A percentile compares a stretch with the other conserved stretches of the same genome.
Evolutionary conservation across 2,797 vertebrate genomes (phyloP).

Genomic region (Holocentrus rufus): DNA sequence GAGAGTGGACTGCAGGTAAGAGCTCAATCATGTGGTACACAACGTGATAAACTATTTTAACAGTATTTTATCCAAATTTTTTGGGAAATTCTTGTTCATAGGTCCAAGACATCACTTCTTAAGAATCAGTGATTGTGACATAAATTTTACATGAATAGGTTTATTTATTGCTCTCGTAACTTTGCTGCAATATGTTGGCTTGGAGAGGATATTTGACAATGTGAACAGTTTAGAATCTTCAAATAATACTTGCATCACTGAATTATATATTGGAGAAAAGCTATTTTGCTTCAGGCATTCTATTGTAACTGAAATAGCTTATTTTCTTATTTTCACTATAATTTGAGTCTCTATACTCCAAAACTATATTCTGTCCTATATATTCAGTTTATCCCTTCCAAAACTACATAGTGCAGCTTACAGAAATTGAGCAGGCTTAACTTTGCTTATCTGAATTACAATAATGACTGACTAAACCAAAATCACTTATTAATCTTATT

Average conservation of each 20-base stretch:
- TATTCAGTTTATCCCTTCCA: neutral
- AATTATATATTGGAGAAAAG: neutral
- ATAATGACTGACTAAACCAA: neutral
- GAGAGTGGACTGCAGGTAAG: constrained; percentile 24
- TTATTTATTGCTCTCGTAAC: too few relatives aligned
- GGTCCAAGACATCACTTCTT: too few relatives aligned
- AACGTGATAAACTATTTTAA: neutral
- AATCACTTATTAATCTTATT: neutral
- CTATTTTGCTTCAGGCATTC: neutral
- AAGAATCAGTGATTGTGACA: neutral
- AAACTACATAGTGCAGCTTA: neutral
- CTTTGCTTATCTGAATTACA: neutral
- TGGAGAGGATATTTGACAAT: neutral
- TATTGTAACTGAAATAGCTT: neutral
- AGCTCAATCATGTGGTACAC: constrained; percentile 23
- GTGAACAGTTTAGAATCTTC: neutral
- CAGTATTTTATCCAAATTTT: neutral
- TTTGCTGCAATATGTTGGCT: neutral
- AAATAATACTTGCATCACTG: too few relatives aligned
- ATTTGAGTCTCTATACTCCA: neutral
- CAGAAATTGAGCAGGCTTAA: neutral
- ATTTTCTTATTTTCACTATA: neutral
- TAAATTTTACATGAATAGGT: too few relatives aligned
- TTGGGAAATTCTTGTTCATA: neutral
- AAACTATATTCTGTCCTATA: neutral